phyloP scores from a whole-genome alignment of 2,113 vertebrate species.

The Pteronura brasiliensis region DNA sequence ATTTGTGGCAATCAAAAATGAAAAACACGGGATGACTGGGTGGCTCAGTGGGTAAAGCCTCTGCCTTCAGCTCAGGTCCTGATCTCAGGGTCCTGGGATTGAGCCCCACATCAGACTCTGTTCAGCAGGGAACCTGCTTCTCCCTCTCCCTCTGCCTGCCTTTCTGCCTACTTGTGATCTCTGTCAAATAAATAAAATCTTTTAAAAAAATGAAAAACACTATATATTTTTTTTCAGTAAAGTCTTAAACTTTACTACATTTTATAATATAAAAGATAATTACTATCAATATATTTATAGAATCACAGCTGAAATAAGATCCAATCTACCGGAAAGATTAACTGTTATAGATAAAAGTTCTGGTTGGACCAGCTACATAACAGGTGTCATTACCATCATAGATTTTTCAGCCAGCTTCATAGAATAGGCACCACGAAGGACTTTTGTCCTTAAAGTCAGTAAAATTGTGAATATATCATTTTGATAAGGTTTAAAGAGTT shows the following conservation, averaged over 20 bases:
- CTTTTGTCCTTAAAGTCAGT: neutral
- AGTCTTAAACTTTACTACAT: neutral
- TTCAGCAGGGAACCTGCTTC: too few relatives aligned
- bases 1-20: neutral
- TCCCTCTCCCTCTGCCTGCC: too few relatives aligned
- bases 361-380: neutral
- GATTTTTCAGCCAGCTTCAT: neutral
- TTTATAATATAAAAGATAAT: neutral
- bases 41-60: too few relatives aligned
- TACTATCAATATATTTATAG: neutral
- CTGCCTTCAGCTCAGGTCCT: too few relatives aligned
- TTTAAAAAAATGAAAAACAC: neutral
- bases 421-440: neutral
- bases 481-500: neutral
- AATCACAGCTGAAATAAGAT: neutral
- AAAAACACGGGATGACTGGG: neutral
- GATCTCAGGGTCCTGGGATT: too few relatives aligned
- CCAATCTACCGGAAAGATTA: neutral
- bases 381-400: neutral
- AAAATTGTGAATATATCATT: neutral
- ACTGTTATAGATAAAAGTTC: neutral
- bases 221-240: neutral
- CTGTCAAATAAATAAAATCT: too few relatives aligned
- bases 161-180: too few relatives aligned
- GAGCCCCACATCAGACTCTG: too few relatives aligned